These are phyloP conservation scores for Garra rufa DNA, from an alignment of 2,113 vertebrate genomes.

Conservation along the genomic window DNA sequence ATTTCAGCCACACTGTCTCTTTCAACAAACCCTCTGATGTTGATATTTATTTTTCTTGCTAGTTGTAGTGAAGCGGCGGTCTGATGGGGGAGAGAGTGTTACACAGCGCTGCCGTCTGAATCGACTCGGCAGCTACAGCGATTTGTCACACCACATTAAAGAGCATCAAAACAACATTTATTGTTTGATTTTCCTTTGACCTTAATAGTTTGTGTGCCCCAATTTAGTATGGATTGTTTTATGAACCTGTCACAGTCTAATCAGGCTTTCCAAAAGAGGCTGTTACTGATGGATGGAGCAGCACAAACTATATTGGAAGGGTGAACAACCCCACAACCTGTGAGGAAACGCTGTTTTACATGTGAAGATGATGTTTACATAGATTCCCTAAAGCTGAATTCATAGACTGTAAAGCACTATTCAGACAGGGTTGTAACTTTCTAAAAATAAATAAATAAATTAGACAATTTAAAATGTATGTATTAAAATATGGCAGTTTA, in stretches of 20 bases:
- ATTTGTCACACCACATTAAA: constrained; percentile 26
- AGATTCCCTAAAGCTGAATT: neutral
- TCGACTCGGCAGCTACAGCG: neutral
- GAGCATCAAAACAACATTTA: constrained; percentile 3
- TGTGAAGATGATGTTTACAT: no score
- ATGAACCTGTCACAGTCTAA: constrained; percentile 19
- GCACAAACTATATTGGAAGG: neutral
- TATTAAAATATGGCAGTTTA: no score
- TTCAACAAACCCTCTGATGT: neutral
- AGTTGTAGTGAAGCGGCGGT: neutral
- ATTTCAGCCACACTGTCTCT: neutral
- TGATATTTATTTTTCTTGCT: neutral
- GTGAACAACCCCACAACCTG: neutral
- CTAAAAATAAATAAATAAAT: no score
- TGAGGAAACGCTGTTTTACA: neutral
- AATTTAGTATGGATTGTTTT: constrained; percentile 17
- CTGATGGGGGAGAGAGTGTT: neutral
- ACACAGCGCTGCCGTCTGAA: neutral
- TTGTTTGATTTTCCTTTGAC: constrained; percentile 16
- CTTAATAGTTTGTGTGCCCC: constrained; percentile 9
- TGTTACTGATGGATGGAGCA: neutral
- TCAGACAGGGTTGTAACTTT: neutral
- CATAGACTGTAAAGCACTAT: no score
- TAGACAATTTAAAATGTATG: no score
- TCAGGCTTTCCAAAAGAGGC: constrained; percentile 4